Conservation (phyloP, 2,888 invertebrate species). For the Gymnocheta viridis region DNA sequence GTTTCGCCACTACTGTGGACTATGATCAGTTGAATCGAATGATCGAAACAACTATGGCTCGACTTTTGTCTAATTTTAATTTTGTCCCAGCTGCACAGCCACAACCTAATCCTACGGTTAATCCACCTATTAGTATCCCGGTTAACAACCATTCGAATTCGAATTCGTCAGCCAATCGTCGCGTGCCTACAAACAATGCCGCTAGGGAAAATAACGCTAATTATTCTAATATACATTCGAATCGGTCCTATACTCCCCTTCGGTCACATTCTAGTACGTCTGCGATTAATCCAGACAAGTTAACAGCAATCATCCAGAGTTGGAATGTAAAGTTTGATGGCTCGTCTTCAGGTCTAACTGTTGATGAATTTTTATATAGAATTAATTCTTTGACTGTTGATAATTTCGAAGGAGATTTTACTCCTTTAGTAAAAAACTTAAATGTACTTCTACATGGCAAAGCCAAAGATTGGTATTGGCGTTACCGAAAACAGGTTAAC, state of each 20-base stretch:
- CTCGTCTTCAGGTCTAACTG: background rate
- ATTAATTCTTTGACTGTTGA: conserved; percentile 40
- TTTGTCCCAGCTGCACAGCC: background rate
- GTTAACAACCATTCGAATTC: background rate
- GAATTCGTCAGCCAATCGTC: background rate
- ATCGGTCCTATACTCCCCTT: background rate
- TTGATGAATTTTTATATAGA: conserved; percentile 39
- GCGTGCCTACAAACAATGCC: background rate
- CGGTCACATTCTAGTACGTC: background rate
- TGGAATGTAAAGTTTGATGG: background rate
- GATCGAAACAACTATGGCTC: background rate
- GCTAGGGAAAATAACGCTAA: background rate
- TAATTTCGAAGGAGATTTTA: conserved; percentile 41
- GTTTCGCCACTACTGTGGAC: background rate
- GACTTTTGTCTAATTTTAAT: background rate
- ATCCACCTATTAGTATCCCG: background rate
- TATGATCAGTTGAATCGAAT: background rate
- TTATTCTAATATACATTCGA: conserved; percentile 29
- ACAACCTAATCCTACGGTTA: background rate
- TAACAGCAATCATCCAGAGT: background rate
- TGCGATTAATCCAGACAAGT: too few relatives aligned
- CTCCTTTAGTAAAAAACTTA: background rate
- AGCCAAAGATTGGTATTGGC: conserved; percentile 35
- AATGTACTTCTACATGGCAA: conserved; percentile 1
- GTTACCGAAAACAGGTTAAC: conserved; percentile 1